phyloP scores from a whole-genome alignment of 2,888 invertebrate species.

The Pollenia amentaria region DNA sequence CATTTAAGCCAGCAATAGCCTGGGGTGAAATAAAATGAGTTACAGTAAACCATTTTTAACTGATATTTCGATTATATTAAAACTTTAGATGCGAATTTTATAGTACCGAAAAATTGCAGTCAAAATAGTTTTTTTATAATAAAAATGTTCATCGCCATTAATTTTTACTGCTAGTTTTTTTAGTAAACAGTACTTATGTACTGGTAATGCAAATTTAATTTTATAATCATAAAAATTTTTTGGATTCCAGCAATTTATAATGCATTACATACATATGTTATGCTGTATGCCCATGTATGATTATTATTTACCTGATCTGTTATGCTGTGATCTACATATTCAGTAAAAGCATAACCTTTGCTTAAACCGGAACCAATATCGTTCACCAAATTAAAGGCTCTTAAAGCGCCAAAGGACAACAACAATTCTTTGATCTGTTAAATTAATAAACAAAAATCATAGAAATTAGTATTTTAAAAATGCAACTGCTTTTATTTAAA shows the following conservation, averaged over 20 bases:
- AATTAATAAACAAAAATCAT: slow-evolving; percentile 14
- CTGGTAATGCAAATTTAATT: not conserved
- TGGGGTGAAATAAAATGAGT: slow-evolving; percentile 80
- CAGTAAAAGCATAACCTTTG: slow-evolving; percentile 99
- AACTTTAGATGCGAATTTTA: too few relatives aligned
- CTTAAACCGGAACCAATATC: slow-evolving; percentile 98
- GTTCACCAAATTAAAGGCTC: slow-evolving; percentile 99
- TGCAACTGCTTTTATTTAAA: not conserved
- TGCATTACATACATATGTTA: too few relatives aligned
- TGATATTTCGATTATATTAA: too few relatives aligned
- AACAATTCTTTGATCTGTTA: slow-evolving; percentile 97
- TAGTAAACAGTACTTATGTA: too few relatives aligned
- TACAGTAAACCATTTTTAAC: not conserved
- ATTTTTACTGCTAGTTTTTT: too few relatives aligned
- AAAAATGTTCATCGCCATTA: too few relatives aligned
- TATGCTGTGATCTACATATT: slow-evolving; percentile 97
- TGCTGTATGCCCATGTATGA: not conserved
- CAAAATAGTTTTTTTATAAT: too few relatives aligned
- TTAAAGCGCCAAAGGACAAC: slow-evolving; percentile 98
- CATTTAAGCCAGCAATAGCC: slow-evolving; percentile 99
- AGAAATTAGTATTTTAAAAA: slow-evolving; percentile 20
- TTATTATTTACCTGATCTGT: slow-evolving; percentile 93
- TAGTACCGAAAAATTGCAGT: too few relatives aligned
- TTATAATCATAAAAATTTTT: not conserved
- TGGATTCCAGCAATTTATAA: not conserved